Percentiles rank a stretch among this genome's conserved stretches.
Conservation (phyloP, 1,140 invertebrate genomes). For the Trichonephila inaurata region DNA sequence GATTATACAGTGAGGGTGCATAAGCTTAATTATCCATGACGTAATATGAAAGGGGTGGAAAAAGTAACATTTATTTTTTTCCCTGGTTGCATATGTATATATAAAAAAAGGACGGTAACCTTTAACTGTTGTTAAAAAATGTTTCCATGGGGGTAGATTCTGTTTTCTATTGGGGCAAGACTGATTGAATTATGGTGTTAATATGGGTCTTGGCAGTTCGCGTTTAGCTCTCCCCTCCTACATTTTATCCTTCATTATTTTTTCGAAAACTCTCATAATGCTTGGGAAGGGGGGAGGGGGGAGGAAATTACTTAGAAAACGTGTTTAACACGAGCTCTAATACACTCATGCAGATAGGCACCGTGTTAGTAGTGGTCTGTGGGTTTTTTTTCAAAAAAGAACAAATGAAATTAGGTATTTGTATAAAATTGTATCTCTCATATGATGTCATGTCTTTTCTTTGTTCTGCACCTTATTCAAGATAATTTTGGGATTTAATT, state of each 20-base stretch:
- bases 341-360: not conserved
- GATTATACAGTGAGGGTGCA: constrained; percentile 61
- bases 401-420: too few species aligned
- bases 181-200: constrained; percentile 75
- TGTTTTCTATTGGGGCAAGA: constrained; percentile 48
- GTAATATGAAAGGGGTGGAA: constrained; percentile 64
- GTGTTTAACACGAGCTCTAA: constrained; percentile 24
- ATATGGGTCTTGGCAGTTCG: constrained; percentile 51
- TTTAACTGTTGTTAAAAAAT: constrained; percentile 45
- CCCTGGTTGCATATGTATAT: not conserved
- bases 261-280: not conserved
- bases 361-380: not conserved
- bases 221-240: not conserved
- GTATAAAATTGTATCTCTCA: too few species aligned
- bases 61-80: constrained; percentile 67
- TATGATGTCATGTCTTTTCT: too few species aligned
- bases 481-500: too few species aligned
- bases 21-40: constrained; percentile 72
- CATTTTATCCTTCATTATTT: constrained; percentile 33
- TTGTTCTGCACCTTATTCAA: too few species aligned
- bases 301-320: not conserved
- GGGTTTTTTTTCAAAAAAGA: too few species aligned
- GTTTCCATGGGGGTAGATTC: constrained; percentile 48
- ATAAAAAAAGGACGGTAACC: constrained; percentile 1
- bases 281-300: not conserved